A percentile compares a stretch with the other conserved stretches of the same genome.
These are phyloP conservation scores for Diabrotica balteata DNA, from an alignment of 2,888 invertebrate genomes.

Conservation along the genomic window DNA sequence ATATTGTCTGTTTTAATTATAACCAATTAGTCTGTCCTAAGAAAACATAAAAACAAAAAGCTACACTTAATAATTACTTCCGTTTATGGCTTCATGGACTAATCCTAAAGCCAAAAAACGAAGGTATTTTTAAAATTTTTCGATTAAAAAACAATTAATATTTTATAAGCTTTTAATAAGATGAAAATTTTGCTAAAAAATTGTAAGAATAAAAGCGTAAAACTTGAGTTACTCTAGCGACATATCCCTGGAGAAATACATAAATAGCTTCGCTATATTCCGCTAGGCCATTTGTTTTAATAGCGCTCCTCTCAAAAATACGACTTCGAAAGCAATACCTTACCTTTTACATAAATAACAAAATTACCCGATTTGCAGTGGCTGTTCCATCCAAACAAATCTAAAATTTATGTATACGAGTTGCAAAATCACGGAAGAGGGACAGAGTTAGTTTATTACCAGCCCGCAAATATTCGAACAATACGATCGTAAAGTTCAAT, in stretches of 20 bases:
- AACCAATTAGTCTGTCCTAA: no score
- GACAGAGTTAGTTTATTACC: slow-evolving; percentile 2
- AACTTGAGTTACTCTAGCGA: background rate
- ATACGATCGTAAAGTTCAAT: slow-evolving; percentile 8
- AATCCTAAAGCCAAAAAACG: no score
- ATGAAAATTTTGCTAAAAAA: no score
- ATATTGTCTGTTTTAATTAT: no score
- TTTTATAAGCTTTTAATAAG: no score
- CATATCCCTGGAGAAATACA: slow-evolving; percentile 4
- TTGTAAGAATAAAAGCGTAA: no score
- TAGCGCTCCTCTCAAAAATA: slow-evolving; percentile 7
- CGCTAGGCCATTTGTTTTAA: slow-evolving; percentile 7
- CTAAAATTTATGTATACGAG: slow-evolving; percentile 6
- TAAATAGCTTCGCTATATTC: slow-evolving; percentile 2
- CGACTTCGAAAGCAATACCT: slow-evolving; percentile 1
- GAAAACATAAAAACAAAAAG: no score
- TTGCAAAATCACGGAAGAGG: slow-evolving; percentile 2
- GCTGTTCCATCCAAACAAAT: slow-evolving; percentile 1
- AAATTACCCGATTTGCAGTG: slow-evolving; percentile 9
- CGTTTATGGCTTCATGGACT: no score
- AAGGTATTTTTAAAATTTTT: no score
- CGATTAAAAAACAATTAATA: no score
- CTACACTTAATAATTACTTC: no score
- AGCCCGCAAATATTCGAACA: slow-evolving; percentile 5
- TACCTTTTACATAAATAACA: slow-evolving; percentile 11